Conservation (phyloP, 2,113 vertebrate species). For the Pyxicephalus adspersus region DNA sequence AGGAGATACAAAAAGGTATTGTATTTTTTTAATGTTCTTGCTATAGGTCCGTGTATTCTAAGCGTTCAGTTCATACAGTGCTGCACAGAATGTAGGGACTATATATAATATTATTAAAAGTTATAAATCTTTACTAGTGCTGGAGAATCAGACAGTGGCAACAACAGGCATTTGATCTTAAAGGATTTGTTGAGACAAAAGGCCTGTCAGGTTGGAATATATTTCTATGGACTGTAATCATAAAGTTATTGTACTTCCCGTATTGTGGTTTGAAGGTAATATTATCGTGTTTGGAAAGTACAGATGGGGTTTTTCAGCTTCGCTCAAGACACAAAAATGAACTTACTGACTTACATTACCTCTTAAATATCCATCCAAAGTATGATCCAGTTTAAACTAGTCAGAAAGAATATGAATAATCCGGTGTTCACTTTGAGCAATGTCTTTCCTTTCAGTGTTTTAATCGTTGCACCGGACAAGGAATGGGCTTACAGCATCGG, state of each 20-base stretch:
- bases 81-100: no score
- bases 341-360: slow-evolving; percentile 17
- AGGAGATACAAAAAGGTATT: no score
- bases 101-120: no score
- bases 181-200: no score
- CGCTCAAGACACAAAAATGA: background rate
- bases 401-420: background rate
- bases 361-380: slow-evolving; percentile 14
- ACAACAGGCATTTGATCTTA: no score
- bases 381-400: background rate
- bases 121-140: no score
- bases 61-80: no score
- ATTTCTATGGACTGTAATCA: no score
- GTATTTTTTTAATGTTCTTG: no score
- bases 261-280: background rate
- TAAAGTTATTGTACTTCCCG: background rate
- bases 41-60: no score
- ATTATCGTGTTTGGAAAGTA: background rate
- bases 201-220: no score
- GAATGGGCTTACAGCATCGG: slow-evolving; percentile 70
- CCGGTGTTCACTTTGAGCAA: background rate
- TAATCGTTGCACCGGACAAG: slow-evolving; percentile 71
- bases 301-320: slow-evolving; percentile 17
- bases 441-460: slow-evolving; percentile 75
- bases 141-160: no score